phyloP scores from a whole-genome alignment of 1,140 invertebrate genomes.

The Calephelis nemesis region DNA sequence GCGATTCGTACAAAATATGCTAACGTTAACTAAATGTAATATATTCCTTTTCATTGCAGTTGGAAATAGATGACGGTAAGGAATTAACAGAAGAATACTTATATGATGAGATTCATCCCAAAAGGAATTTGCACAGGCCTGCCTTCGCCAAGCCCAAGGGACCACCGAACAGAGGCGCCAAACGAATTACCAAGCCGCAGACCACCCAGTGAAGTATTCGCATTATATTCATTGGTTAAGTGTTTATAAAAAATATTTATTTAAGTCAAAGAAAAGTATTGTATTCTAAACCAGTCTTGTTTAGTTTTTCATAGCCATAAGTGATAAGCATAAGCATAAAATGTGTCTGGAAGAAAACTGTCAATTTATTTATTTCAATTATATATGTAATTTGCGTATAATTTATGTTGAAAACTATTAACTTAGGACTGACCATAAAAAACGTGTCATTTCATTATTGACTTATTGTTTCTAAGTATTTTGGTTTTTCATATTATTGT shows the following conservation, averaged over 20 bases:
- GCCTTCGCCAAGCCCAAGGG: constrained; percentile 98
- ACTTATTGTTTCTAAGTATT: too few relatives aligned
- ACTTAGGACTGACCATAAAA: too few relatives aligned
- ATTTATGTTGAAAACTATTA: too few relatives aligned
- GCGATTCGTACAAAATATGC: too few relatives aligned
- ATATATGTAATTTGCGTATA: background rate
- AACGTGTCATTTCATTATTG: too few relatives aligned
- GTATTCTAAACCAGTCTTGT: too few relatives aligned
- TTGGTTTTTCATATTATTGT: too few relatives aligned
- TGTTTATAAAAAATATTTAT: too few relatives aligned
- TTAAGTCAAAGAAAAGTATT: too few relatives aligned
- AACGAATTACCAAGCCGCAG: constrained; percentile 90
- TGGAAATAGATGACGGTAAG: constrained; percentile 94
- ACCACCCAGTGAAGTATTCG: constrained; percentile 34
- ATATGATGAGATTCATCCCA: constrained; percentile 96
- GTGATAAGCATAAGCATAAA: background rate
- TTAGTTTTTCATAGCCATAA: too few relatives aligned
- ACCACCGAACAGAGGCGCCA: constrained; percentile 93
- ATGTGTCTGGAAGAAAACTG: background rate
- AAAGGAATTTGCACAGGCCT: constrained; percentile 91
- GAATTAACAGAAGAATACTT: constrained; percentile 95
- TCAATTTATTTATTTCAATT: background rate
- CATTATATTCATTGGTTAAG: background rate
- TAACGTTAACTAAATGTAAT: too few relatives aligned
- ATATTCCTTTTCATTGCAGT: constrained; percentile 77